These are phyloP conservation scores for Dysmachus trigonus DNA, from an alignment of 2,888 invertebrate species.

Conservation along the genomic window DNA sequence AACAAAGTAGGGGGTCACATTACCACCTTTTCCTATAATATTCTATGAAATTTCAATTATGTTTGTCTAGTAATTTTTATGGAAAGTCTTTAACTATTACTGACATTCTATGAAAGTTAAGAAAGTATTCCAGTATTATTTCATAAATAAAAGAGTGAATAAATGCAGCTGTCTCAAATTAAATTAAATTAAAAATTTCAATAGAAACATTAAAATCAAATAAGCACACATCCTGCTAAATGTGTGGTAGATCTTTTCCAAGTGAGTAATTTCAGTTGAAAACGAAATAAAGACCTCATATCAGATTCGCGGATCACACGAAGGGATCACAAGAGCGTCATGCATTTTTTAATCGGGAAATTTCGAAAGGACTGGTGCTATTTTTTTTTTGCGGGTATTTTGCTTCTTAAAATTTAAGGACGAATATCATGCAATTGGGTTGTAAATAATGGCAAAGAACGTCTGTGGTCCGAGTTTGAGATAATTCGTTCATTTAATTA, in stretches of 20 bases:
- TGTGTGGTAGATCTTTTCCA: neutral
- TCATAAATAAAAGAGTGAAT: neutral
- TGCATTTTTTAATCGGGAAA: neutral
- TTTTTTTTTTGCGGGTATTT: neutral
- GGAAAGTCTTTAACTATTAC: too few relatives aligned
- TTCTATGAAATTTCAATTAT: too few relatives aligned
- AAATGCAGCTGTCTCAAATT: neutral
- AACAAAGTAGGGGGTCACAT: too few relatives aligned
- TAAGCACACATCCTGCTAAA: neutral
- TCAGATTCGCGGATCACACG: neutral
- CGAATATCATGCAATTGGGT: neutral
- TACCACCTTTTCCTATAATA: too few relatives aligned
- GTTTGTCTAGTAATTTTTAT: too few relatives aligned
- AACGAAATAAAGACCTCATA: neutral
- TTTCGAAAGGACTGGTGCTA: neutral
- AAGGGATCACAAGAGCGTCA: neutral
- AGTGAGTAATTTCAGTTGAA: neutral
- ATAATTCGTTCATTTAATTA: neutral
- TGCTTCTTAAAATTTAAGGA: neutral
- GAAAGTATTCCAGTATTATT: too few relatives aligned
- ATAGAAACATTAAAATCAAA: neutral
- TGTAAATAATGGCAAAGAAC: neutral
- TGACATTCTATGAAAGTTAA: too few relatives aligned
- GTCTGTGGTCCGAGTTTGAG: neutral
- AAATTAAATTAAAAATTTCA: neutral